A percentile compares a stretch with the other conserved stretches of the same genome.
Evolutionary conservation across 1,140 invertebrate species (phyloP).

Genomic region (Helicorthomorpha holstii): DNA sequence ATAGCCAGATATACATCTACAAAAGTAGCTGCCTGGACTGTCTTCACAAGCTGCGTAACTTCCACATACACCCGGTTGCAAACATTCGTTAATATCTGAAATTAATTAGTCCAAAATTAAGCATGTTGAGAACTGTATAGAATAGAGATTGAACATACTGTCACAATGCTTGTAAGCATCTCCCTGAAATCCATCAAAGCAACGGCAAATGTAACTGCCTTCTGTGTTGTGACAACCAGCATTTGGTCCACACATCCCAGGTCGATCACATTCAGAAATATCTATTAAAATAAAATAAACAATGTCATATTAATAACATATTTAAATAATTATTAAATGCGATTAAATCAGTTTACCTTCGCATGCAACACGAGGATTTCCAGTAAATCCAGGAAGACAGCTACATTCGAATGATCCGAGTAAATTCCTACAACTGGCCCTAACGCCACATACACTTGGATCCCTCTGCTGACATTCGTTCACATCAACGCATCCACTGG

Average conservation of each 20-base stretch:
- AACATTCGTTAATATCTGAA: constrained; percentile 80
- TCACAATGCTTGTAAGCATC: constrained; percentile 40
- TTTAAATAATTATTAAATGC: background rate
- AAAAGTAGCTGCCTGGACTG: constrained; percentile 64
- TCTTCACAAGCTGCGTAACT: constrained; percentile 76
- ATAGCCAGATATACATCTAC: constrained; percentile 74
- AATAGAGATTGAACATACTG: constrained; percentile 18
- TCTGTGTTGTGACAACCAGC: constrained; percentile 69
- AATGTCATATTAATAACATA: background rate
- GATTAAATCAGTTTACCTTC: constrained; percentile 1
- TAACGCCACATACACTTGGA: constrained; percentile 55
- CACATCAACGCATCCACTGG: constrained; percentile 56
- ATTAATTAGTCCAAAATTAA: constrained; percentile 10
- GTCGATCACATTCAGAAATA: constrained; percentile 58
- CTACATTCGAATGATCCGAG: constrained; percentile 74
- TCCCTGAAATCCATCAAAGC: constrained; percentile 64
- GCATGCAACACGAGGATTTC: constrained; percentile 58
- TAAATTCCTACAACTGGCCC: constrained; percentile 62
- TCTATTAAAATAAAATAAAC: constrained; percentile 25
- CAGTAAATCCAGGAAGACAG: constrained; percentile 62
- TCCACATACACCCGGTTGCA: constrained; percentile 58
- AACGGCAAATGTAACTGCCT: constrained; percentile 67
- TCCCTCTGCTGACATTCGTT: constrained; percentile 52
- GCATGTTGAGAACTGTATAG: background rate
- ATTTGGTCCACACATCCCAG: constrained; percentile 48